Evolutionary conservation across 2,888 invertebrate genomes (phyloP).

Genomic region (Rhamnusium bicolor): DNA sequence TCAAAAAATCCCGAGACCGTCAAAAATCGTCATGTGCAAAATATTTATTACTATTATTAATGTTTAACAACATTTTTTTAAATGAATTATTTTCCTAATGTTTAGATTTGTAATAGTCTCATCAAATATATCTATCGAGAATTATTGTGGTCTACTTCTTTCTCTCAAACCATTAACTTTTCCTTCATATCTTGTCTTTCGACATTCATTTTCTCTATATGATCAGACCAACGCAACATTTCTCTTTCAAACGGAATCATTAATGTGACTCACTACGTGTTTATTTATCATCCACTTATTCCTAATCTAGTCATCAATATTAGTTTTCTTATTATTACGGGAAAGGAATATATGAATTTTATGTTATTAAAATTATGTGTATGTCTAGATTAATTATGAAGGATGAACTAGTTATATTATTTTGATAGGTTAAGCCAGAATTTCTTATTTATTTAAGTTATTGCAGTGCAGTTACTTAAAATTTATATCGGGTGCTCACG

Average conservation of each 20-base stretch:
- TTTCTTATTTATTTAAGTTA: too few species aligned
- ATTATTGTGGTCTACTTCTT: slow-evolving; percentile 17
- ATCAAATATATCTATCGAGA: slow-evolving; percentile 7
- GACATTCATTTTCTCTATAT: slow-evolving; percentile 22
- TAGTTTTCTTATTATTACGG: neutral
- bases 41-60: too few species aligned
- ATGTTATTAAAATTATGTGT: too few species aligned
- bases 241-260: slow-evolving; percentile 28
- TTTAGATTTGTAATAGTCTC: slow-evolving; percentile 2
- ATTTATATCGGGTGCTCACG: too few species aligned
- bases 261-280: slow-evolving; percentile 27
- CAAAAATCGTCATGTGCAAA: too few species aligned
- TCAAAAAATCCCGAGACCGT: too few species aligned
- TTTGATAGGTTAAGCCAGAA: too few species aligned
- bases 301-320: slow-evolving; percentile 13
- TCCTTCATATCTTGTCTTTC: slow-evolving; percentile 2
- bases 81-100: too few species aligned
- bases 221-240: slow-evolving; percentile 21
- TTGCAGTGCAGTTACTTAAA: too few species aligned
- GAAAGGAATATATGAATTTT: neutral
- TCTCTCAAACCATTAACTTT: slow-evolving; percentile 26
- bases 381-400: too few species aligned
- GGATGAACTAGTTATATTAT: too few species aligned
- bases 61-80: too few species aligned
- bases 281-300: slow-evolving; percentile 24